Percentiles rank a stretch among this genome's conserved stretches.
These are phyloP conservation scores for Arctocebus calabarensis DNA, from an alignment of 2,797 vertebrate species.

Conservation along the genomic window DNA sequence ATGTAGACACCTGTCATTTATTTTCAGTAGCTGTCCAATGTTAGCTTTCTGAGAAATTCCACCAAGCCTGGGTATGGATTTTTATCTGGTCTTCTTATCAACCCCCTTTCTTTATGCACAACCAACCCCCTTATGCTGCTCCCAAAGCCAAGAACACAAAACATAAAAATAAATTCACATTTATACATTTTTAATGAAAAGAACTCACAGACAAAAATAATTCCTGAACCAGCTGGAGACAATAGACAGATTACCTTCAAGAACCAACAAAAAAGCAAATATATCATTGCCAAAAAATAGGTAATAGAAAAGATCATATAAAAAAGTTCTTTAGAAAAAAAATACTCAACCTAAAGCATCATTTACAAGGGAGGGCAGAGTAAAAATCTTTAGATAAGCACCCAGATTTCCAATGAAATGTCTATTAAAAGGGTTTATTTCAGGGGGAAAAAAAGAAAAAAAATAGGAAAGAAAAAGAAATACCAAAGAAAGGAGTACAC, in stretches of 20 bases:
- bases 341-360: background rate
- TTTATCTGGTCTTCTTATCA: background rate
- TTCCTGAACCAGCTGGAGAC: background rate
- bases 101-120: background rate
- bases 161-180: background rate
- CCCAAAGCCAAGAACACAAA: background rate
- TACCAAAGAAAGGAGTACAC: background rate
- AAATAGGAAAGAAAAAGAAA: background rate
- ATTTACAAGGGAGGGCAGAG: background rate
- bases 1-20: background rate
- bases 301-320: background rate
- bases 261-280: background rate
- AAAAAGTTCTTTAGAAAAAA: background rate
- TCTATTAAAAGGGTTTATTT: background rate
- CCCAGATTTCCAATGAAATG: background rate
- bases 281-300: background rate
- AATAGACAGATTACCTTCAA: background rate
- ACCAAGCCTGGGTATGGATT: background rate
- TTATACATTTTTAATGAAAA: background rate
- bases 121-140: fast-evolving
- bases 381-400: background rate
- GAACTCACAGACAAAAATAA: background rate
- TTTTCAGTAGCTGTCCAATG: background rate
- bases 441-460: background rate
- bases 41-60: background rate